These are phyloP conservation scores for Latheticus oryzae DNA, from an alignment of 2,888 invertebrate genomes.

Conservation along the genomic window DNA sequence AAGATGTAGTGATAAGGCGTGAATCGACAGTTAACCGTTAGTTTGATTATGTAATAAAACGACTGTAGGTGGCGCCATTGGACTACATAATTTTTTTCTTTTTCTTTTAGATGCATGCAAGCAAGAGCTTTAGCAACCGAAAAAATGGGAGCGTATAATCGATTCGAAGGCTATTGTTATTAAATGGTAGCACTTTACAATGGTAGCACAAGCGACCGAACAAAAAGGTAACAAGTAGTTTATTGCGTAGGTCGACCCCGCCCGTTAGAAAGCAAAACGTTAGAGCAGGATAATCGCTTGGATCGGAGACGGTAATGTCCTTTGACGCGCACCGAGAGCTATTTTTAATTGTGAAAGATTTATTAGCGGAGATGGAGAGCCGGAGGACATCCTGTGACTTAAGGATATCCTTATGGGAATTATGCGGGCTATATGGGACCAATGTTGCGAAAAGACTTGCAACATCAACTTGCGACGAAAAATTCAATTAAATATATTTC, in stretches of 20 bases:
- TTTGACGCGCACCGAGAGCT: constrained; percentile 24
- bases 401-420: constrained; percentile 24
- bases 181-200: constrained; percentile 56
- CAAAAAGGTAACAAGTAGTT: constrained; percentile 55
- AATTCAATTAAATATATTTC: too few relatives aligned
- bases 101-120: constrained; percentile 1
- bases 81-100: too few relatives aligned
- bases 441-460: constrained; percentile 11
- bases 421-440: not conserved
- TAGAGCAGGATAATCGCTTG: constrained; percentile 52
- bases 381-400: constrained; percentile 24
- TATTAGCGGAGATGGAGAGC: constrained; percentile 18
- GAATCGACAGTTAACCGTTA: too few relatives aligned
- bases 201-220: constrained; percentile 53
- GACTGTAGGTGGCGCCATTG: too few relatives aligned
- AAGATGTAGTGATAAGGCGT: too few relatives aligned
- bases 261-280: constrained; percentile 60
- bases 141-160: constrained; percentile 51
- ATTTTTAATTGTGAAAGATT: too few relatives aligned
- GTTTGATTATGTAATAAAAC: too few relatives aligned
- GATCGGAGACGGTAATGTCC: constrained; percentile 41
- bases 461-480: too few relatives aligned
- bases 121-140: constrained; percentile 17
- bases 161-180: constrained; percentile 54
- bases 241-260: constrained; percentile 60